These are phyloP conservation scores for Agrochola circellaris DNA, from an alignment of 2,888 invertebrate genomes.

Conservation along the genomic window DNA sequence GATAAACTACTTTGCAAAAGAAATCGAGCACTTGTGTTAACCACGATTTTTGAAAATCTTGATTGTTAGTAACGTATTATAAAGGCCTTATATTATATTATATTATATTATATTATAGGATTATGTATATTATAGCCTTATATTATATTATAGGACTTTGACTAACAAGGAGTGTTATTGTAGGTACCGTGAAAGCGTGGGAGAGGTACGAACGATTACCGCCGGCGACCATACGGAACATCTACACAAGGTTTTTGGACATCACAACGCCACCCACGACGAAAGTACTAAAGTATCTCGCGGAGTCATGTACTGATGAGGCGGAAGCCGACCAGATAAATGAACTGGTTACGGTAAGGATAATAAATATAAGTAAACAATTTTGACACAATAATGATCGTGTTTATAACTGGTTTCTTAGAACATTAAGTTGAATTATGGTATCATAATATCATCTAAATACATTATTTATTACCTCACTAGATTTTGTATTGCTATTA, in stretches of 20 bases:
- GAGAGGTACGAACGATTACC: conserved; percentile 95
- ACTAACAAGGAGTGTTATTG: conserved; percentile 12
- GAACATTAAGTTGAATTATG: neutral
- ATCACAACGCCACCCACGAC: conserved; percentile 97
- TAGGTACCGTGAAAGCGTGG: conserved; percentile 96
- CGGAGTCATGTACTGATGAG: conserved; percentile 93
- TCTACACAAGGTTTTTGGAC: conserved; percentile 96
- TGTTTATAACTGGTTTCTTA: conserved; percentile 9
- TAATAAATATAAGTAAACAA: neutral
- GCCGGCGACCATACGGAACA: conserved; percentile 92
- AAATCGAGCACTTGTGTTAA: too few relatives aligned
- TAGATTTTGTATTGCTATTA: neutral
- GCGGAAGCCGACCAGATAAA: conserved; percentile 93
- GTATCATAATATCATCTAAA: neutral
- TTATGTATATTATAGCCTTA: too few relatives aligned
- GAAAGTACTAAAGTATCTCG: conserved; percentile 95
- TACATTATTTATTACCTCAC: neutral
- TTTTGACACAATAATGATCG: conserved; percentile 4
- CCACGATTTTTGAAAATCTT: neutral
- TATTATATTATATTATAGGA: too few relatives aligned
- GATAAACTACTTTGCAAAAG: neutral
- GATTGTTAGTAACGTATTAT: neutral
- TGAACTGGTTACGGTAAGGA: conserved; percentile 93
- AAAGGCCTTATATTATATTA: too few relatives aligned
- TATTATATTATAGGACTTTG: too few relatives aligned